Evolutionary conservation across 2,797 vertebrate species (phyloP).

Genomic region (Microchirus variegatus): DNA sequence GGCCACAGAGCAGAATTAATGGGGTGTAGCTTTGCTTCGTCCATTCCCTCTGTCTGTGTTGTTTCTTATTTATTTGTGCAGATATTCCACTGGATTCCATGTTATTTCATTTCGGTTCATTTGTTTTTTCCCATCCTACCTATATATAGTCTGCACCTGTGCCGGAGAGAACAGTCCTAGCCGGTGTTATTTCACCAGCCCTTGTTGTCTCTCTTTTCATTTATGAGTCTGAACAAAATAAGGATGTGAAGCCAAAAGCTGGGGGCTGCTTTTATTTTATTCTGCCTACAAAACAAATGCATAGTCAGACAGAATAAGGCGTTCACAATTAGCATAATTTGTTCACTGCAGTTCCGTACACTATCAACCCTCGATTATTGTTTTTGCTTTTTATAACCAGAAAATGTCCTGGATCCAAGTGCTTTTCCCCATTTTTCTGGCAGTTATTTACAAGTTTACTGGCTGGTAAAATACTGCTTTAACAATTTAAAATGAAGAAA

Average conservation of each 20-base stretch:
- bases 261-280: slow-evolving; percentile 31
- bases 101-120: background rate
- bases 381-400: no score
- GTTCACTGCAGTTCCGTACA: no score
- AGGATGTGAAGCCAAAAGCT: slow-evolving; percentile 34
- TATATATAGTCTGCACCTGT: slow-evolving; percentile 10
- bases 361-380: no score
- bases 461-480: no score
- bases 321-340: no score
- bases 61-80: background rate
- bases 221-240: slow-evolving; percentile 45
- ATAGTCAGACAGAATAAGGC: no score
- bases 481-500: no score
- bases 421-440: no score
- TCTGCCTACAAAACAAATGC: slow-evolving; percentile 19
- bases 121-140: background rate
- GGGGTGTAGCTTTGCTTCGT: background rate
- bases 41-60: background rate
- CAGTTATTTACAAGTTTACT: no score
- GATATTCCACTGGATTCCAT: background rate
- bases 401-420: no score
- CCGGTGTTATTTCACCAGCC: background rate
- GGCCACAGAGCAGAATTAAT: slow-evolving; percentile 5
- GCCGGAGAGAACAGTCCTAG: background rate
- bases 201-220: slow-evolving; percentile 43